These are phyloP conservation scores for Gasterosteus aculeatus DNA, from an alignment of 2,113 vertebrate genomes.

Conservation along the genomic window DNA sequence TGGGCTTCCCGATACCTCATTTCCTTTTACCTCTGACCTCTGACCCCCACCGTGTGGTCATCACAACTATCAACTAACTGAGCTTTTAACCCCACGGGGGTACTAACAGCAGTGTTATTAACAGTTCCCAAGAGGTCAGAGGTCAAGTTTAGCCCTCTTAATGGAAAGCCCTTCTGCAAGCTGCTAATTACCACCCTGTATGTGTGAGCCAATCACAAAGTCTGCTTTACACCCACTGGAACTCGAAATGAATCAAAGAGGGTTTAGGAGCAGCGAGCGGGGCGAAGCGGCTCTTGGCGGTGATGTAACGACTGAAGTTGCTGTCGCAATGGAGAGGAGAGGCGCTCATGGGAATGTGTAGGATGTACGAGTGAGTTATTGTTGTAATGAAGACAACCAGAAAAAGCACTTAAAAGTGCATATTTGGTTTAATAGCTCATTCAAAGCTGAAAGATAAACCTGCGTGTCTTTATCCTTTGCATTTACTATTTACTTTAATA, in stretches of 20 bases:
- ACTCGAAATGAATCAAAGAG: constrained; percentile 46
- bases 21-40: constrained; percentile 47
- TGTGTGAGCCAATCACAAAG: constrained; percentile 30
- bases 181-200: constrained; percentile 38
- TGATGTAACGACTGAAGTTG: constrained; percentile 53
- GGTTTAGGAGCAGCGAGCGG: constrained; percentile 35
- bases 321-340: constrained; percentile 10
- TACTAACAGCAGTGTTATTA: constrained; percentile 27
- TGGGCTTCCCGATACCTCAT: constrained; percentile 33
- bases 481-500: constrained; percentile 18
- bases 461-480: constrained; percentile 7
- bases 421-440: constrained; percentile 20
- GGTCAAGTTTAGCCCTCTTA: constrained; percentile 50
- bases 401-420: constrained; percentile 25
- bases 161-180: constrained; percentile 54
- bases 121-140: constrained; percentile 52
- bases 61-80: constrained; percentile 17
- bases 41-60: constrained; percentile 38
- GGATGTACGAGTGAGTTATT: constrained; percentile 36
- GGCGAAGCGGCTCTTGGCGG: constrained; percentile 30
- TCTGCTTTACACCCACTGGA: not conserved
- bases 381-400: constrained; percentile 41
- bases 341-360: constrained; percentile 55
- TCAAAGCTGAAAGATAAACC: constrained; percentile 6
- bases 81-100: constrained; percentile 31